Conservation (phyloP, 2,797 vertebrate genomes). For the Gallinago stenura region DNA sequence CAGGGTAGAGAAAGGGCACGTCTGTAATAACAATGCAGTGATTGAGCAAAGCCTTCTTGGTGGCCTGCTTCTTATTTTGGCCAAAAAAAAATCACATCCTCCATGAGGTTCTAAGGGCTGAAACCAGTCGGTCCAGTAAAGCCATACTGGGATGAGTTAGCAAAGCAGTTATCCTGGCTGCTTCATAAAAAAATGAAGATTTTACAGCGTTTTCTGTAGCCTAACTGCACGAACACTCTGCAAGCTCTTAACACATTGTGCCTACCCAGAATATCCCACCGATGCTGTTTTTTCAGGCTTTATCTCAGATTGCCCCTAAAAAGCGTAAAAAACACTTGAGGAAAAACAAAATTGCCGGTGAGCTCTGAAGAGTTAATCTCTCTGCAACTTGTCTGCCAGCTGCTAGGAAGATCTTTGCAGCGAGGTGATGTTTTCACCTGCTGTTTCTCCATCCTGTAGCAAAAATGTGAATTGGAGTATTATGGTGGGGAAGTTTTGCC, state of each 20-base stretch:
- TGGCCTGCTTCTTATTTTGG: neutral
- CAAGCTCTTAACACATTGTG: neutral
- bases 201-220: neutral
- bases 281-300: neutral
- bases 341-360: neutral
- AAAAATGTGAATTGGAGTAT: neutral
- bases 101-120: neutral
- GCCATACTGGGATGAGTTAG: neutral
- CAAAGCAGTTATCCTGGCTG: neutral
- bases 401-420: neutral
- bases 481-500: neutral
- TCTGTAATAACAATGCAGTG: neutral
- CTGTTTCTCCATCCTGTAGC: constrained; percentile 15
- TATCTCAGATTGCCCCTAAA: neutral
- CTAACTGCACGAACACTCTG: neutral
- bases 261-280: neutral
- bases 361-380: constrained; percentile 12
- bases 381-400: neutral
- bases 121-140: neutral
- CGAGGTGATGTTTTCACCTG: neutral
- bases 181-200: neutral
- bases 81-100: neutral
- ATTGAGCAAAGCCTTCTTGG: neutral
- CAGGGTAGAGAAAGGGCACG: neutral
- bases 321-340: neutral